Base-by-base conservation (phyloP, 2,888 invertebrate species). In the Mythimna vitellina region DNA sequence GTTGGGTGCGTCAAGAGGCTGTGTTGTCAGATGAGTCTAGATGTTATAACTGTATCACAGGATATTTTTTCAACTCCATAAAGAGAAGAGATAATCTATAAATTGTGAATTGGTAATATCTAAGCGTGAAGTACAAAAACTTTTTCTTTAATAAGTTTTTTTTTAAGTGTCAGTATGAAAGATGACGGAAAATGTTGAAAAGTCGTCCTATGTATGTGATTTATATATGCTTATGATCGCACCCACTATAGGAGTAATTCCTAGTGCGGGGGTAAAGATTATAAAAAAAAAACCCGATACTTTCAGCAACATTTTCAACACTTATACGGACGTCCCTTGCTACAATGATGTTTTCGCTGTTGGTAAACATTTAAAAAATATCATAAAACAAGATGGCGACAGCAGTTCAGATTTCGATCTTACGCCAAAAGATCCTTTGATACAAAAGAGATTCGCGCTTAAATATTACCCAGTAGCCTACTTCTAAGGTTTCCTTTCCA, bases 401-500 rank as follows among this genome's bases (percentile, higher is more conserved):
- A n/a, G n/a, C n/a, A n/a, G 17, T 56, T 17, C 17, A 12, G 42
- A 42, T 42, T 42, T 46, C 20, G 9, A 20, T 57, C 20, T 1
- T 9, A 1, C 1, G 12, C 14, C 17, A 14, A 35, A 35, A 32
- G 7, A 57, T 14, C 3, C 4, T 35, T 14, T n/a, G 17, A 10
- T 22, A 20, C 1, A 32, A 35, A 22, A 42, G 22, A 25, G 25
- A 49, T 51, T 20, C 12, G 10, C 25, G 14, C 29, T 46, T 61
- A 62, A 57, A 71, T 65, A 29, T 51, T 35, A 42, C 35, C 32
- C 57, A 42, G 49, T 17, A 65, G 35, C 20, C 14, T 35, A 38
- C 17, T 53, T 75, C 3, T 60, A 54, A 68, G 54, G 17, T 65
- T 49, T 25, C 46, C 10, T 74, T 70, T 53, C 46, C 63, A 70